Evolutionary conservation across 2,888 invertebrate species (phyloP), one percentile per base, ranked within the genome.

Genomic region (Heliconius cydno): DNA sequence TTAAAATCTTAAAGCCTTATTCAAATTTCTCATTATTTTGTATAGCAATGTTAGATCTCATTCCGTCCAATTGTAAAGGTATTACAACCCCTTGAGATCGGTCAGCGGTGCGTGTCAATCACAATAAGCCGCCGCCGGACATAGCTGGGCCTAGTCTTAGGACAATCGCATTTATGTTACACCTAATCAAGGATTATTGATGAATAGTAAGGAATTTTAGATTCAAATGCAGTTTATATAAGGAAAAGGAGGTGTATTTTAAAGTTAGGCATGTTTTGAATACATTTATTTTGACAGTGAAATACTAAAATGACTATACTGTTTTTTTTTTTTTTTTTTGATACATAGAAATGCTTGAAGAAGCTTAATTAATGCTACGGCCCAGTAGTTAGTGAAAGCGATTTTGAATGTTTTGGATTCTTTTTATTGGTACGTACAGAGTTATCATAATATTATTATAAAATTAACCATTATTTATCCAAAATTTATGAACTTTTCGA

Each of bases 141-240:
- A 80, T 83, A 82, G 82, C 77, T 80, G 78, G 83, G 82, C 80
- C 80, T 73, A 78, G 78, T 77, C 82, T 80, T 83, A 86, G 85
- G 85, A 86, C 87, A 87, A 88, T 87, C 89, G 72, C 65, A 66
- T 46, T 75, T 75, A 22, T 10, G 75, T 66, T 65, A 66, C 22
- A 65, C 25, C 75, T 75, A 75, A 75, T 75, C 19, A 66, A 75
- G 75, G 12, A 19, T 25, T 38, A 63, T 19, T 65, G 57, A 73
- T 28, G 12, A 57, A 65, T 65, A 15, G 28, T 30, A 46, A 46
- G 65, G 22, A 38, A 28, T 46, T 60, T 73, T 73, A 86, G 41
- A 25, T 70, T 41, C 19, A 15, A 70, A 46, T n/a, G n/a, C 15
- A 13, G 15, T 25, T 46, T 70, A 1, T 68, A n/a, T 10, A n/a